Evolutionary conservation across 2,888 invertebrate species (phyloP), one percentile per base, ranked within the genome.

Genomic region (Galerucella calmariensis): DNA sequence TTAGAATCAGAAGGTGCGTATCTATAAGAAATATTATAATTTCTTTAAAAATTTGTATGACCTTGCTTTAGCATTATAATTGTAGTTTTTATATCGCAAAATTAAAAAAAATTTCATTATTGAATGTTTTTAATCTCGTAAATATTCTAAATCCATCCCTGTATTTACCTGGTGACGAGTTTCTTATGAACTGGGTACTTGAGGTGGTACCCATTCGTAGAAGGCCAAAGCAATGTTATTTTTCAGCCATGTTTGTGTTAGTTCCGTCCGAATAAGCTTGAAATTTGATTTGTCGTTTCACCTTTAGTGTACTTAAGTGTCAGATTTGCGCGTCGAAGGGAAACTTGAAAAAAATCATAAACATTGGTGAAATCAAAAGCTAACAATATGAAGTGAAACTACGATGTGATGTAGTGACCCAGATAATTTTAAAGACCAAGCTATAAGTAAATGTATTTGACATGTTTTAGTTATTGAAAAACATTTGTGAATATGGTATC

Each of bases 381-480:
- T 62, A 69, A 41, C n/a, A 68, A 41, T 69, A 74, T 48, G 67
- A 67, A 78, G 79, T 79, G 79, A 79, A 78, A 80, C 79, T 77
- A 79, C 80, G 79, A 82, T 82, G 83, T 82, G 81, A 82, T 79
- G 77, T 75, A 76, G 79, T 83, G 87, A 87, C 87, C 87, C 83
- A 87, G 84, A 86, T 87, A 79, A 81, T 83, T 79, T 85, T 82
- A 84, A 85, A 85, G 83, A 81, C 81, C 83, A 79, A 78, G 80
- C 78, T 46, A 46, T 16, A 81, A 80, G 77, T 78, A 53, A 71
- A 77, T 65, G 41, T 76, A 74, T 74, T 77, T 82, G 20, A 20
- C 16, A 56, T 20, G 82, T 82, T 78, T 77, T 75, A 79, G 80
- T 79, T 79, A 53, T 14, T 63, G 24, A 69, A 63, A 41, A 69